Base-by-base conservation (phyloP, 2,113 vertebrate genomes). In the Equus quagga region DNA sequence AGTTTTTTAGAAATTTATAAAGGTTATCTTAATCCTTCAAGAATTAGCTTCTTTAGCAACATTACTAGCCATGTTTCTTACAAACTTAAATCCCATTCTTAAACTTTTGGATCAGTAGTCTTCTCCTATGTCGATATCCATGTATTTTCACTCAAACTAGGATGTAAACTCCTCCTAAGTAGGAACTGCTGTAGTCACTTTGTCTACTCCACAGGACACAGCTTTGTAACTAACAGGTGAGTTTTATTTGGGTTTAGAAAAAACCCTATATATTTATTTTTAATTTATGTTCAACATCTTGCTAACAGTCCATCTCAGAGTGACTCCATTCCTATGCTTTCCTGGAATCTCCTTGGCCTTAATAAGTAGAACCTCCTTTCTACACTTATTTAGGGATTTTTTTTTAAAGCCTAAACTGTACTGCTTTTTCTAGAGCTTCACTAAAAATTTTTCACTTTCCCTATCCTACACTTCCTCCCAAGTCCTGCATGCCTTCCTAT, bases 301-400 rank as follows among this genome's bases (percentile, higher is more conserved):
- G 49, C 11, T 4, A 79, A 46, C 7, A 23, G 64, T 4, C 41
- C 64, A 6, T 5, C 23, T 60, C 51, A 36, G 81, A 85, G 70
- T 10, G 19, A 46, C 6, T 14, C n/a, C 14, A 65, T 0, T 12
- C 19, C 58, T 33, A 2, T 2, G 28, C 49, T 24, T 33, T 23
- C 44, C 26, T 64, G 46, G 18, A 44, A 41, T 8, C 44, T 5
- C 1, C 70, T 18, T 17, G 23, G 6, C 24, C 41, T 41, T 17
- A 3, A 1, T 10, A 21, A 23, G 23, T 3, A 13, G 2, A 1
- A 3, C 8, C 11, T 33, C 41, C 64, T 41, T 17, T 51, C 31
- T 41, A 19, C 0, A 41, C 4, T 8, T 8, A 9, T 1, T 24
- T 1, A 0, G 3, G 36, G 12, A 21, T 1, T 33, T n/a, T 70